Evolutionary conservation across 2,113 vertebrate genomes (phyloP).

Genomic region (Aspiorhynchus laticeps): DNA sequence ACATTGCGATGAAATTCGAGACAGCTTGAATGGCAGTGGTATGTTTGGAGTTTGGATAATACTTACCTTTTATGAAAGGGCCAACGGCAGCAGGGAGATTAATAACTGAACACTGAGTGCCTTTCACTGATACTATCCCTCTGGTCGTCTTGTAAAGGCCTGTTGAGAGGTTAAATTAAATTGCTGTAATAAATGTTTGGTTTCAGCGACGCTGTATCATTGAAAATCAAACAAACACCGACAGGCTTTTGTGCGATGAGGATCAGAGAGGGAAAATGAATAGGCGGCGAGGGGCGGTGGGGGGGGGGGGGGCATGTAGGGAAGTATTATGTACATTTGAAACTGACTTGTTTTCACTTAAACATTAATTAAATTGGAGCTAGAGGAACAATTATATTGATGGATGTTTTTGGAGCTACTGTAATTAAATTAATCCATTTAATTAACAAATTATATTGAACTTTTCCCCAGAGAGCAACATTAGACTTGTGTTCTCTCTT

Average conservation of each 20-base stretch:
- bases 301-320: constrained; percentile 22
- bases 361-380: constrained; percentile 77
- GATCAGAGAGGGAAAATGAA: constrained; percentile 79
- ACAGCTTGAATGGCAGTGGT: constrained; percentile 93
- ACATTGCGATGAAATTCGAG: constrained; percentile 91
- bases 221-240: constrained; percentile 89
- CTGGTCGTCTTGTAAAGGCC: constrained; percentile 84
- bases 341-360: constrained; percentile 80
- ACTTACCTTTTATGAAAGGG: constrained; percentile 89
- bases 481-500: constrained; percentile 78
- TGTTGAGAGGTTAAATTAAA: constrained; percentile 98
- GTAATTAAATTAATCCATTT: constrained; percentile 85
- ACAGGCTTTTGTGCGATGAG: constrained; percentile 75
- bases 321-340: constrained; percentile 76
- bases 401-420: constrained; percentile 80
- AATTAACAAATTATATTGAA: constrained; percentile 83
- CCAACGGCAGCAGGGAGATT: constrained; percentile 93
- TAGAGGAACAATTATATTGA: constrained; percentile 81
- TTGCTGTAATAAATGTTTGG: constrained; percentile 96
- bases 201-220: constrained; percentile 82
- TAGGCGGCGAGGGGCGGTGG: not conserved
- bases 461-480: constrained; percentile 77
- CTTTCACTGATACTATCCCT: constrained; percentile 83
- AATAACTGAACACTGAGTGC: constrained; percentile 86
- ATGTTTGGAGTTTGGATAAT: constrained; percentile 93